These are phyloP conservation scores for Plagodis pulveraria DNA, from an alignment of 2,888 invertebrate species.

Conservation along the genomic window DNA sequence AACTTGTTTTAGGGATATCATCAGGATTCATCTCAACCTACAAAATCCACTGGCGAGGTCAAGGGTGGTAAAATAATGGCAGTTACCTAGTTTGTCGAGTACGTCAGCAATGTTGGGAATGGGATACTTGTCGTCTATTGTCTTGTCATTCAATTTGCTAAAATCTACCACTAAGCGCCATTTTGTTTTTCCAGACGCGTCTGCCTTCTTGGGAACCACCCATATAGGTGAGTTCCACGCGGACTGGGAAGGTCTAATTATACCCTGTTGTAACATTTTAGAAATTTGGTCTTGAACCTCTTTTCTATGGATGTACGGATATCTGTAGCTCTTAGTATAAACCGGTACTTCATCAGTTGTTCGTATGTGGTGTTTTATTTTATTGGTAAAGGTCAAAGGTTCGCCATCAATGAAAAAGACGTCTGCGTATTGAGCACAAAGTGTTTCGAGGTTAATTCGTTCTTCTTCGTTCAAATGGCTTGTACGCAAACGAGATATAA, in stretches of 20 bases:
- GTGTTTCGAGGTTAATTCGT: constrained; percentile 33
- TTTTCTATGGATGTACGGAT: constrained; percentile 22
- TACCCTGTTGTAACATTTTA: constrained; percentile 24
- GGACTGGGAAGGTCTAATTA: too few relatives aligned
- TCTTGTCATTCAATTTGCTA: constrained; percentile 19
- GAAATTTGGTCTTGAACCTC: constrained; percentile 24
- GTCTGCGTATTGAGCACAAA: constrained; percentile 35
- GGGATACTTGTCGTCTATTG: constrained; percentile 16
- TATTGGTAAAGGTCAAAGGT: constrained; percentile 23
- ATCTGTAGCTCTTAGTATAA: constrained; percentile 25
- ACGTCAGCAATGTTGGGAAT: constrained; percentile 8
- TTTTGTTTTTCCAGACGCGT: too few relatives aligned
- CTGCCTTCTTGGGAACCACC: too few relatives aligned
- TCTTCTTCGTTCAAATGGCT: constrained; percentile 45
- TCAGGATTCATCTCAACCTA: too few relatives aligned
- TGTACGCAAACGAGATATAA: constrained; percentile 40
- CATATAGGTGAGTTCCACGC: too few relatives aligned
- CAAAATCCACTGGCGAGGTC: too few relatives aligned
- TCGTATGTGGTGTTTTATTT: constrained; percentile 19
- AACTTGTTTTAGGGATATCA: too few relatives aligned
- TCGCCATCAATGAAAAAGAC: constrained; percentile 36
- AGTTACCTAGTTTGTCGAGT: too few relatives aligned
- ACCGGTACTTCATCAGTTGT: constrained; percentile 23
- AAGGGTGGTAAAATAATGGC: too few relatives aligned
- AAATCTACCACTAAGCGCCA: too few relatives aligned